Percentiles rank a stretch among this genome's conserved stretches.
Conservation (phyloP, 2,113 vertebrate species). For the Riparia riparia region DNA sequence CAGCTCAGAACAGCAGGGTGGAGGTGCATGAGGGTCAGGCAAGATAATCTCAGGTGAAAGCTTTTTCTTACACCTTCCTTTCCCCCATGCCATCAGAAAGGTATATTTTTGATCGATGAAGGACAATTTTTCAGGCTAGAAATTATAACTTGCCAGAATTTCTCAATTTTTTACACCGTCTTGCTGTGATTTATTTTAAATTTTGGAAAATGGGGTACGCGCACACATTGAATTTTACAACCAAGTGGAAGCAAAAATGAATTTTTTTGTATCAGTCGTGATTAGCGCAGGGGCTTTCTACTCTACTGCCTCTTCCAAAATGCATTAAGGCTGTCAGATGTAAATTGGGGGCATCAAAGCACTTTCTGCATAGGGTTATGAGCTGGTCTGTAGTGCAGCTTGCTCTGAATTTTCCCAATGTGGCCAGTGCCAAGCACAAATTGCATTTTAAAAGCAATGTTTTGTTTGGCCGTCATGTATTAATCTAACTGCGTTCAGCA, state of each 20-base stretch:
- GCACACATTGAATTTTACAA: background rate
- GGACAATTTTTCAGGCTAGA: background rate
- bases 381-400: conserved; percentile 10
- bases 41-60: background rate
- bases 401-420: background rate
- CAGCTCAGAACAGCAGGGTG: background rate
- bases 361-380: background rate
- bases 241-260: background rate
- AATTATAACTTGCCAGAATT: background rate
- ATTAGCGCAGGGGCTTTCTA: background rate
- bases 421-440: conserved; percentile 53
- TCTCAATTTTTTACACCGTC: background rate
- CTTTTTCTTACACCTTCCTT: background rate
- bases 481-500: conserved; percentile 39
- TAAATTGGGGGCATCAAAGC: conserved; percentile 46
- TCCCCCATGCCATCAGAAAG: background rate
- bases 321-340: conserved; percentile 41
- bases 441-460: conserved; percentile 62
- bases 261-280: conserved; percentile 18
- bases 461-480: conserved; percentile 40
- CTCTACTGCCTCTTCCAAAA: conserved; percentile 35
- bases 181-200: background rate
- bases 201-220: background rate
- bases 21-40: background rate
- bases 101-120: background rate